Evolutionary conservation across 2,888 invertebrate genomes (phyloP).

Genomic region (Dorcus hopei): DNA sequence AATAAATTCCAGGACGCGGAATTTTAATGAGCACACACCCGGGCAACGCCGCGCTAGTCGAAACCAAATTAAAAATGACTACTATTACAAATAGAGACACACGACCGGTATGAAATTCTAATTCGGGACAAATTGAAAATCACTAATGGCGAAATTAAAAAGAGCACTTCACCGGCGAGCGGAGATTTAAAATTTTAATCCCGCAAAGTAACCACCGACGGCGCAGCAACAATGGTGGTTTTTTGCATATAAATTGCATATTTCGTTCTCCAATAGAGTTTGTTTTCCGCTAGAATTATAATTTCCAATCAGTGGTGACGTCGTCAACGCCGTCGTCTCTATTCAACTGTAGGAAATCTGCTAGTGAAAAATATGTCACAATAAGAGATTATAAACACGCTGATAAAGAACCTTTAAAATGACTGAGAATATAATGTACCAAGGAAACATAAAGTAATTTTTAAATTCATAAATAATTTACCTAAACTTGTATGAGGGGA

Average conservation of each 20-base stretch:
- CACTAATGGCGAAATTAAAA: slow-evolving; percentile 1
- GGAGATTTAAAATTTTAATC: slow-evolving; percentile 23
- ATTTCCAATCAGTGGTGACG: slow-evolving; percentile 21
- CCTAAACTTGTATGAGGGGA: too few species aligned
- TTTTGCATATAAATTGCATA: slow-evolving; percentile 34
- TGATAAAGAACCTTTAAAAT: too few species aligned
- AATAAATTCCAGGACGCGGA: too few species aligned
- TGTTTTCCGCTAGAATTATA: slow-evolving; percentile 21
- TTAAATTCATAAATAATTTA: too few species aligned
- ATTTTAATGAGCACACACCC: too few species aligned
- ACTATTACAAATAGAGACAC: neutral
- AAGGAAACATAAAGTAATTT: too few species aligned
- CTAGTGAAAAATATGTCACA: too few species aligned
- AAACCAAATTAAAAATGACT: neutral
- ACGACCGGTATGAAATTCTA: neutral
- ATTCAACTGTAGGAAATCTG: neutral
- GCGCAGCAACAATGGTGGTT: slow-evolving; percentile 17
- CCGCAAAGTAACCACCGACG: slow-evolving; percentile 18
- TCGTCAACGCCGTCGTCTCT: neutral
- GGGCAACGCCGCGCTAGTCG: neutral
- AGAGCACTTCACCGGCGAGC: neutral
- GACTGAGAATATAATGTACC: too few species aligned
- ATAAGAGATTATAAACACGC: too few species aligned
- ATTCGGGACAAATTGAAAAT: slow-evolving; percentile 1
- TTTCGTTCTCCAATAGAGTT: slow-evolving; percentile 22